Conservation (phyloP, 2,888 invertebrate species). For the Trachelus stipa region DNA sequence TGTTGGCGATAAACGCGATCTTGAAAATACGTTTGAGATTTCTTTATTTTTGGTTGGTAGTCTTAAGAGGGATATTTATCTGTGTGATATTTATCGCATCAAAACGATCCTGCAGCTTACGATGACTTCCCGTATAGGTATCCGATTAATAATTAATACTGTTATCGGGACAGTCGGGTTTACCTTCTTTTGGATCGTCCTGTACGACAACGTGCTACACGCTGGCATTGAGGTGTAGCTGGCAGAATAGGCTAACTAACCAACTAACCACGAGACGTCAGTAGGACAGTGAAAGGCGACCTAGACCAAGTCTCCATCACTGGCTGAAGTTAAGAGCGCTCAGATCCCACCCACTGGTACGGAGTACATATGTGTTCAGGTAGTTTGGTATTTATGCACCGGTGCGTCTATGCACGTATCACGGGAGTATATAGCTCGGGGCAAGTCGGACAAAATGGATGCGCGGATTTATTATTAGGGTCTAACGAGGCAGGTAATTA, state of each 20-base stretch:
- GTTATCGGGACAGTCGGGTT: background rate
- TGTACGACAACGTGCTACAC: conserved; percentile 38
- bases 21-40: background rate
- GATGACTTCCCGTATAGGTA: background rate
- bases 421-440: background rate
- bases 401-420: background rate
- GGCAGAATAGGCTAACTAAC: conserved; percentile 50
- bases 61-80: background rate
- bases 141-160: background rate
- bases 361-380: background rate
- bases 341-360: background rate
- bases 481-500: background rate
- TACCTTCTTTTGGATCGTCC: conserved; percentile 8
- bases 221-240: conserved; percentile 51
- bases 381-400: background rate
- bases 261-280: conserved; percentile 52
- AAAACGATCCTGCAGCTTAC: background rate
- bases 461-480: background rate
- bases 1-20: background rate
- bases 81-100: background rate
- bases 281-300: conserved; percentile 64
- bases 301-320: conserved; percentile 56
- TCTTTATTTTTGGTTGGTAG: background rate
- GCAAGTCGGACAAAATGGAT: background rate
- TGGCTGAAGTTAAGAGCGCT: conserved; percentile 10